Evolutionary conservation across 1,140 invertebrate species (phyloP).

Genomic region (Aphis gossypii): DNA sequence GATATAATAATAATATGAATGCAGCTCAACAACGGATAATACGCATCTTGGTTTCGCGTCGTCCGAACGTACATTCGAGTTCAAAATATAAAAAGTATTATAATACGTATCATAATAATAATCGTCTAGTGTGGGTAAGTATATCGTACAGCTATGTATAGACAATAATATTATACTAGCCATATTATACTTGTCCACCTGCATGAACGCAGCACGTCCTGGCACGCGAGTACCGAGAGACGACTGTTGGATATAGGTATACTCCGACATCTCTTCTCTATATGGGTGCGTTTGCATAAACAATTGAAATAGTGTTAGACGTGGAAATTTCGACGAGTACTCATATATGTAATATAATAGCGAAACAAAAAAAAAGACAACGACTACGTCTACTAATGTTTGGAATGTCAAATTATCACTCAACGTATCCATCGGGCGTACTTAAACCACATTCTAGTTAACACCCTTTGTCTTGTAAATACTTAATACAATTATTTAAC

Average conservation of each 20-base stretch:
- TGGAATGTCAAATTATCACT: constrained; percentile 22
- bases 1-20: constrained; percentile 6
- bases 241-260: neutral
- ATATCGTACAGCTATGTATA: neutral
- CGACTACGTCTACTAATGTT: neutral
- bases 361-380: neutral
- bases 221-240: neutral
- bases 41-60: constrained; percentile 8
- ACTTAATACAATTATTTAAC: neutral
- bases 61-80: neutral
- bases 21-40: neutral
- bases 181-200: constrained; percentile 1
- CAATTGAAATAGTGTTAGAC: neutral
- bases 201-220: neutral
- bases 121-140: neutral
- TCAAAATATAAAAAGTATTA: neutral
- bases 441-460: neutral
- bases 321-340: neutral
- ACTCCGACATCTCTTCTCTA: neutral
- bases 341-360: neutral
- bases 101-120: neutral
- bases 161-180: neutral
- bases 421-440: neutral
- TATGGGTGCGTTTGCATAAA: neutral
- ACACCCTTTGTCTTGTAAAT: neutral